Evolutionary conservation across 2,113 vertebrate genomes (phyloP), one percentile per base, ranked within the genome.

Genomic region (Callaeas wilsoni): DNA sequence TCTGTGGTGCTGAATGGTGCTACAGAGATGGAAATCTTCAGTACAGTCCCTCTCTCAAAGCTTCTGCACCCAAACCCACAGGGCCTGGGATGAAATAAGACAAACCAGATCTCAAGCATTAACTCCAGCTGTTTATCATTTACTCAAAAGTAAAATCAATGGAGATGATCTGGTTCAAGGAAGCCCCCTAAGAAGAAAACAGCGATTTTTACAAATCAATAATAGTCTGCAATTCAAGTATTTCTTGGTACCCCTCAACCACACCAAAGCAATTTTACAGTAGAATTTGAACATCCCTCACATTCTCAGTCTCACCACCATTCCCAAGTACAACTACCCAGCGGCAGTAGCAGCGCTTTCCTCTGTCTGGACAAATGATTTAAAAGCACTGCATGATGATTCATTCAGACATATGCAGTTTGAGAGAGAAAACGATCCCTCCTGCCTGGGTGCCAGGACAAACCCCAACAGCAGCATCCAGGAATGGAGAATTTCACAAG

Each of bases 311-410:
- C 44, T 89, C 59, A 55, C 23, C 50, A 67, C 32, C 22, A 20
- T n/a, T 76, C 33, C 50, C 73, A 77, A 88, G 56, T 27, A 80
- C 59, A 85, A 41, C 62, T 9, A 71, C 46, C 46, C 41, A 84
- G 71, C 13, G 33, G n/a, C 73, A 93, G 32, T 2, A 74, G 60
- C 50, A 84, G 52, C 4, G 16, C 41, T 88, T 88, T 39, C 5
- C 2, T 49, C 68, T 80, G 69, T 63, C 82, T 71, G 73, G 60
- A 70, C 44, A 78, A 84, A 46, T 17, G 56, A 88, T 80, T 88
- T 88, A 88, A 75, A 83, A 84, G 90, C 80, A 78, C 69, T 32
- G 80, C 77, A 85, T 78, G 56, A 63, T 86, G 82, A 93, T 92
- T 95, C 93, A 93, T 47, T 92, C 83, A 88, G 71, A 88, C 68